A percentile compares a stretch with the other conserved stretches of the same genome.
Conservation (phyloP, 2,888 invertebrate genomes). For the Amphiduros pacificus region DNA sequence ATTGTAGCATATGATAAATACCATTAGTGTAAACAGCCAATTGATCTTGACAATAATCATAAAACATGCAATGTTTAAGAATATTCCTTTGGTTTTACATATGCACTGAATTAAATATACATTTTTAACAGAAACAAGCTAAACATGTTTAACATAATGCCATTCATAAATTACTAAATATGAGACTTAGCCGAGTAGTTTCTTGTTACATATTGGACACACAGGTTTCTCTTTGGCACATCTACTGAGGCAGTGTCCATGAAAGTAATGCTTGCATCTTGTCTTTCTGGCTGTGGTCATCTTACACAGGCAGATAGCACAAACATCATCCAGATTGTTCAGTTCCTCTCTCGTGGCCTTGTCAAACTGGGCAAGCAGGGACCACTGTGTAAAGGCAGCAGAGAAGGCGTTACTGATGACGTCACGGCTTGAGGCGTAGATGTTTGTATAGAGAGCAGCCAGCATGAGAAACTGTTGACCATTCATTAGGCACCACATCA, state of each 20-base stretch:
- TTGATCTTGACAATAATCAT: too few species aligned
- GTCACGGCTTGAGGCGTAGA: slow-evolving; percentile 16
- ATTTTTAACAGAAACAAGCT: too few species aligned
- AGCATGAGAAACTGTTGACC: slow-evolving; percentile 20
- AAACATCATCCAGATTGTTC: slow-evolving; percentile 15
- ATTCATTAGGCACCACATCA: slow-evolving; percentile 17
- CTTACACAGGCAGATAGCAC: slow-evolving; percentile 19
- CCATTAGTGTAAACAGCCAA: too few species aligned
- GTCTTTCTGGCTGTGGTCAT: slow-evolving; percentile 21
- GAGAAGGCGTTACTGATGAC: slow-evolving; percentile 1
- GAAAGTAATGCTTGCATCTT: slow-evolving; percentile 20
- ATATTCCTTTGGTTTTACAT: too few species aligned
- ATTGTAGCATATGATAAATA: too few species aligned
- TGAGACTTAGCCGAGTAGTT: too few species aligned
- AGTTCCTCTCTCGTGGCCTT: slow-evolving; percentile 17
- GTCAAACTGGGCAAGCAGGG: slow-evolving; percentile 16
- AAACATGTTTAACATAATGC: too few species aligned
- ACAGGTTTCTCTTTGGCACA: slow-evolving; percentile 14
- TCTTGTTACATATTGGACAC: slow-evolving; percentile 20
- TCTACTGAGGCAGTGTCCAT: slow-evolving; percentile 20
- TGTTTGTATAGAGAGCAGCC: slow-evolving; percentile 21
- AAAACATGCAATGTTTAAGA: too few species aligned
- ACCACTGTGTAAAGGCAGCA: slow-evolving; percentile 17
- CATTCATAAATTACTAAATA: too few species aligned
- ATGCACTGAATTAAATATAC: too few species aligned